Evolutionary conservation across 2,113 vertebrate genomes (phyloP).

Genomic region (Cnemophilus loriae): DNA sequence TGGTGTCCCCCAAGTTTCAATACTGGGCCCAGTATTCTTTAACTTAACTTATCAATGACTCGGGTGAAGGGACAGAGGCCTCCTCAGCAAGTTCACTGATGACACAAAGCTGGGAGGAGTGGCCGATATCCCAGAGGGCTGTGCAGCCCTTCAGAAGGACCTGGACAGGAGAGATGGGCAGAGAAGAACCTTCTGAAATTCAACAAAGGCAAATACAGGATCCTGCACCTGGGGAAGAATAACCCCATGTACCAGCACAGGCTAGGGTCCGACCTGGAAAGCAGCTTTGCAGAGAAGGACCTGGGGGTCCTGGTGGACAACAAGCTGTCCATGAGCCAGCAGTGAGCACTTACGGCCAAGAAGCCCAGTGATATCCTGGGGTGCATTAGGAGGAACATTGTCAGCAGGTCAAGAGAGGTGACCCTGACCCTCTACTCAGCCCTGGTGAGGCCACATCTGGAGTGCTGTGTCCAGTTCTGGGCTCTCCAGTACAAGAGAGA

Average conservation of each 20-base stretch:
- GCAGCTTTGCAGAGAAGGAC: neutral
- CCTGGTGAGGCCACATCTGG: neutral
- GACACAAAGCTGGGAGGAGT: neutral
- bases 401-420: neutral
- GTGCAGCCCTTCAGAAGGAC: neutral
- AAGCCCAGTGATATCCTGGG: too few relatives aligned
- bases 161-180: neutral
- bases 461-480: neutral
- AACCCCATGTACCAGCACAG: neutral
- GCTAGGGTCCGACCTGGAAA: neutral
- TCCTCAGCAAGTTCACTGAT: neutral
- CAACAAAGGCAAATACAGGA: neutral
- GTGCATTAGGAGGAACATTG: neutral
- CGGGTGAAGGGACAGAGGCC: neutral
- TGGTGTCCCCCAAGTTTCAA: too few relatives aligned
- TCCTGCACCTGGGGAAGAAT: neutral
- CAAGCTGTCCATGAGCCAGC: neutral
- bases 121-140: accelerated
- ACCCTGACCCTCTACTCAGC: neutral
- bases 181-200: neutral
- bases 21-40: neutral
- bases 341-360: neutral
- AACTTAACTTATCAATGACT: neutral
- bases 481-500: neutral
- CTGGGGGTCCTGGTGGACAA: neutral